Evolutionary conservation across 2,113 vertebrate species (phyloP).

Genomic region (Trematomus loennbergii): DNA sequence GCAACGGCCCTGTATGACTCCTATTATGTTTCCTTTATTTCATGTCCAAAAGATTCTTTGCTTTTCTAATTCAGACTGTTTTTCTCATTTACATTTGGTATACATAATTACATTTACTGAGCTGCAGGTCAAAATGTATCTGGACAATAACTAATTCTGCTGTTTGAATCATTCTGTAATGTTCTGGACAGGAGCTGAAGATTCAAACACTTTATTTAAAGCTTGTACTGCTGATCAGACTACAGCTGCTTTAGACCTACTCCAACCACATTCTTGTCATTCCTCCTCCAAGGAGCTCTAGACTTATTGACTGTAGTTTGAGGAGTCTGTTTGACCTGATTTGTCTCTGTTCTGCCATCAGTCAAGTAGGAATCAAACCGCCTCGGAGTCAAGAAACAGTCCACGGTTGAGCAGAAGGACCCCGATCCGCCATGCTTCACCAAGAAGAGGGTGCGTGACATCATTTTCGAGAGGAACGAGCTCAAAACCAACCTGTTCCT

Average conservation of each 20-base stretch:
- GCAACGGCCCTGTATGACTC: constrained; percentile 53
- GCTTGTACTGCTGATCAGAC: background rate
- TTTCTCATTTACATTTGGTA: background rate
- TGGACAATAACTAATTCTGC: background rate
- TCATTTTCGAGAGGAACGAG: constrained; percentile 94
- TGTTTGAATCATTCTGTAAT: background rate
- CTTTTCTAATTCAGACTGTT: background rate
- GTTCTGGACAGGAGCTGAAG: background rate
- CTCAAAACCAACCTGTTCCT: constrained; percentile 96
- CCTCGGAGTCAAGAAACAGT: constrained; percentile 56
- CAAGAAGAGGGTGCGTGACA: constrained; percentile 92
- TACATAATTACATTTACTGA: background rate
- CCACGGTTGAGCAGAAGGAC: constrained; percentile 75
- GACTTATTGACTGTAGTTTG: background rate
- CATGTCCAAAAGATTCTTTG: background rate
- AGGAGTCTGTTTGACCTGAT: background rate
- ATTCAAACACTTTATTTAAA: background rate
- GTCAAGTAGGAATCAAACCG: constrained; percentile 49
- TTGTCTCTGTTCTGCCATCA: constrained; percentile 42
- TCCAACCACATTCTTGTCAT: background rate
- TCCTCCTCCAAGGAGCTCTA: background rate
- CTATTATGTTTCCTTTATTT: background rate
- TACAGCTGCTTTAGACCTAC: background rate
- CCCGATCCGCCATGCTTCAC: constrained; percentile 88
- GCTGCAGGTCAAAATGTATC: background rate